Conservation (phyloP, 2,113 vertebrate genomes). For the Cyanocitta stelleri region DNA sequence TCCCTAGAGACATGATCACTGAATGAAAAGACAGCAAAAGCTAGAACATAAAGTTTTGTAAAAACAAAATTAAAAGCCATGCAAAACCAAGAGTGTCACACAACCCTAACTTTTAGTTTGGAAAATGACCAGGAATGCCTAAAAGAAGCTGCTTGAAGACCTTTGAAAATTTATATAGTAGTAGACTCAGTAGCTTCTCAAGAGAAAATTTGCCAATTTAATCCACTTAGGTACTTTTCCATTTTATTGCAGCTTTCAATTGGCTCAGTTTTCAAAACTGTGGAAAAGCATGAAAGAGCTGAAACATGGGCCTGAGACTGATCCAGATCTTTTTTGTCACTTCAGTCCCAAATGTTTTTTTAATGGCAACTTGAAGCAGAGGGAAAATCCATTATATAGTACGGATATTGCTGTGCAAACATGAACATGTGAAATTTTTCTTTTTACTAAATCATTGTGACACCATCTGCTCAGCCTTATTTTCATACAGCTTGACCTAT, state of each 20-base stretch:
- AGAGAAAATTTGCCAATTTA: neutral
- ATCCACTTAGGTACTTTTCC: neutral
- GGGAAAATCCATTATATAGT: neutral
- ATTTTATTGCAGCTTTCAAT: neutral
- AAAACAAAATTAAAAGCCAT: neutral
- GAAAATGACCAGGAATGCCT: neutral
- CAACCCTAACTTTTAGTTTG: neutral
- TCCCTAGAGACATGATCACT: neutral
- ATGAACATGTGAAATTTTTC: neutral
- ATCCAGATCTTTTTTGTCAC: neutral
- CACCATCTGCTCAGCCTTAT: neutral
- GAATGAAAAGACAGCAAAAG: neutral
- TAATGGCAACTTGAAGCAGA: neutral
- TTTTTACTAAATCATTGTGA: neutral
- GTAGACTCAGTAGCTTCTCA: neutral
- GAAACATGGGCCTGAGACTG: neutral
- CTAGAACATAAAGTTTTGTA: neutral
- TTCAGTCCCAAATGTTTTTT: neutral
- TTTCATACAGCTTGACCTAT: neutral
- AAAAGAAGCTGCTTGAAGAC: neutral
- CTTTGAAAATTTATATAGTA: neutral
- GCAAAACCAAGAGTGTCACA: neutral
- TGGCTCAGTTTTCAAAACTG: neutral
- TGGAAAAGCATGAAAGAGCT: neutral
- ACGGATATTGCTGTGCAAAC: neutral